Percentiles rank a stretch among this genome's conserved stretches.
Conservation (phyloP, 2,888 invertebrate species). For the Molorchus minor region DNA sequence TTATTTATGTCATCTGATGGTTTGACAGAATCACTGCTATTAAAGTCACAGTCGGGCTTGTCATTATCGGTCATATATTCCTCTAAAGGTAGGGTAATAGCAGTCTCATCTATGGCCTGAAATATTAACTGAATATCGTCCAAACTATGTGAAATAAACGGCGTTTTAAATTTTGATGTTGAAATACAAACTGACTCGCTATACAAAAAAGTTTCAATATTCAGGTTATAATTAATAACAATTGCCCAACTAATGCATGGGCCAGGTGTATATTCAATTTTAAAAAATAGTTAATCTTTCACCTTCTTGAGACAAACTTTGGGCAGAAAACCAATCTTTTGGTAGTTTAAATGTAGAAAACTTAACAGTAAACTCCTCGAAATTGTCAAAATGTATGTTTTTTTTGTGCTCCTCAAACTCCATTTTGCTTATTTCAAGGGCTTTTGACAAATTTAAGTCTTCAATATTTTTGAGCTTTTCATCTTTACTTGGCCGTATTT, state of each 20-base stretch:
- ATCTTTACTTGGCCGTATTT: not conserved
- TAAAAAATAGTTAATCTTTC: not conserved
- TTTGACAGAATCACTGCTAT: not conserved
- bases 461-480: not conserved
- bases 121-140: conserved; percentile 16
- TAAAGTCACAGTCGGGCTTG: conserved; percentile 3
- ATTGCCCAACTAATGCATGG: too few relatives aligned
- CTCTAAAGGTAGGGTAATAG: conserved; percentile 13
- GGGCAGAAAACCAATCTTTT: not conserved
- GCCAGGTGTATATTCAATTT: not conserved
- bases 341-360: not conserved
- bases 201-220: not conserved
- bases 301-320: not conserved
- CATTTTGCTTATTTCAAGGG: not conserved
- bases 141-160: conserved; percentile 15
- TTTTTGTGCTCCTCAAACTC: not conserved
- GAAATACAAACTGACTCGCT: not conserved
- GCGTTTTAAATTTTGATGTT: conserved; percentile 14
- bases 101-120: conserved; percentile 14
- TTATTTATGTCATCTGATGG: conserved; percentile 4
- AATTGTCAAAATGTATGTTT: not conserved
- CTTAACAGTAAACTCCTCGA: not conserved
- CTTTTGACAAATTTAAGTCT: not conserved
- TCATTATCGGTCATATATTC: conserved; percentile 1
- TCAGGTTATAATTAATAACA: not conserved